Percentiles rank a stretch among this genome's conserved stretches.
These are phyloP conservation scores for Schizopygopsis pylzovi DNA, from an alignment of 2,797 vertebrate genomes.

Conservation along the genomic window DNA sequence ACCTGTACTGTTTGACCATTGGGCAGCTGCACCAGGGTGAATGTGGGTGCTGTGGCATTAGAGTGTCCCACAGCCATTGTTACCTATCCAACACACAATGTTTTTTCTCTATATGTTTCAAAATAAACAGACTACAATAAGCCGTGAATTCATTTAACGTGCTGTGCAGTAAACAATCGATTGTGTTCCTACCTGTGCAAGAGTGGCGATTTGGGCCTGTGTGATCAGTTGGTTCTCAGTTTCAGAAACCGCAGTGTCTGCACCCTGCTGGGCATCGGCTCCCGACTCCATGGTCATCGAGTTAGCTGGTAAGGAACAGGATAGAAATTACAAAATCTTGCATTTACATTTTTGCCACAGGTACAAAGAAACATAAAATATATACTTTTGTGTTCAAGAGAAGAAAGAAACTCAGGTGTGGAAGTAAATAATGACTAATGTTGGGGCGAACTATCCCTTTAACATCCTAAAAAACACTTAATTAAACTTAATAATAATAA, in stretches of 20 bases:
- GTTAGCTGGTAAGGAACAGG: slow-evolving; percentile 77
- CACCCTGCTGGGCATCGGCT: slow-evolving; percentile 95
- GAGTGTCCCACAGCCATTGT: slow-evolving; percentile 89
- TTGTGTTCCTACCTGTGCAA: slow-evolving; percentile 87
- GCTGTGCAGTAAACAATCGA: neutral
- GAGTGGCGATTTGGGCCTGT: slow-evolving; percentile 82
- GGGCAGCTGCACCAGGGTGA: slow-evolving; percentile 94
- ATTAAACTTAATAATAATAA: neutral
- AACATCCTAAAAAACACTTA: neutral
- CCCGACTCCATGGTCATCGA: slow-evolving; percentile 99
- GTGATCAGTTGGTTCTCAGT: slow-evolving; percentile 88
- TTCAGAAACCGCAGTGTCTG: slow-evolving; percentile 93
- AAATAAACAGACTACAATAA: neutral
- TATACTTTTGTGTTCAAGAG: neutral
- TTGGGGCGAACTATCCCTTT: neutral
- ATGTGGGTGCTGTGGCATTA: slow-evolving; percentile 86
- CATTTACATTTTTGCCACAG: neutral
- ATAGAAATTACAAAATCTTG: neutral
- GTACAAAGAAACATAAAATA: neutral
- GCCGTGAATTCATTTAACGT: neutral
- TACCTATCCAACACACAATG: slow-evolving; percentile 66
- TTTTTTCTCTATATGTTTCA: neutral
- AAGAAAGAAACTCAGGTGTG: neutral
- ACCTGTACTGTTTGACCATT: slow-evolving; percentile 97
- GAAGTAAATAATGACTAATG: neutral